These are phyloP conservation scores for Plumapathes pennacea DNA, from an alignment of 92 coral and sea anemone species.

Conservation along the genomic window DNA sequence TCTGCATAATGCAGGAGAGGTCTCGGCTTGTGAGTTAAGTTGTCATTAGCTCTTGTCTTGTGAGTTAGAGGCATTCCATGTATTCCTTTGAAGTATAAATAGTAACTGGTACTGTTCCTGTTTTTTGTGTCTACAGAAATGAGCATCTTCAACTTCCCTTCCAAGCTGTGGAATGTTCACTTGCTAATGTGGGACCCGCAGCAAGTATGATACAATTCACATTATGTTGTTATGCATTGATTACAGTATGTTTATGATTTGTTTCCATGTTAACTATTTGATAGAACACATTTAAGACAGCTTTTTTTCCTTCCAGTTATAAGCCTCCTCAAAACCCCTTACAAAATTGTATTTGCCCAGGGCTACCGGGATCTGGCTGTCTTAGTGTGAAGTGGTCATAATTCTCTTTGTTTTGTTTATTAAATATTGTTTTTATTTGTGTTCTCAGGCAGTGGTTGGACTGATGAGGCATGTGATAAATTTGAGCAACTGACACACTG, in stretches of 20 bases:
- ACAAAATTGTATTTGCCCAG: too few species aligned
- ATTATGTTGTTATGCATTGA: not conserved
- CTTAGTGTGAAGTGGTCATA: too few species aligned
- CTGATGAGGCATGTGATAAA: constrained; percentile 52
- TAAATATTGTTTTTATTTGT: too few species aligned
- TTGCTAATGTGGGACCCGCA: constrained; percentile 73
- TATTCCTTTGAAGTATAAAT: not conserved
- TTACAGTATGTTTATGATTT: not conserved
- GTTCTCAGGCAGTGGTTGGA: constrained; percentile 77
- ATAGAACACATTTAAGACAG: too few species aligned
- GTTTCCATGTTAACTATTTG: not conserved
- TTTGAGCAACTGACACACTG: constrained; percentile 81
- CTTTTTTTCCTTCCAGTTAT: too few species aligned
- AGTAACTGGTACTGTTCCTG: not conserved
- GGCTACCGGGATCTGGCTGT: too few species aligned
- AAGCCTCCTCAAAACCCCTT: too few species aligned
- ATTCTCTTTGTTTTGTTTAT: too few species aligned
- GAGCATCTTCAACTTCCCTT: constrained; percentile 71
- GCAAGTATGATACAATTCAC: constrained; percentile 45
- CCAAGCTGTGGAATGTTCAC: constrained; percentile 84
- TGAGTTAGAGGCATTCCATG: too few species aligned
- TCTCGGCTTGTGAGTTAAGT: too few species aligned
- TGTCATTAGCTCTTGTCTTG: too few species aligned
- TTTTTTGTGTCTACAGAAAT: constrained; percentile 26
- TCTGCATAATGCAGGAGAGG: too few species aligned